Evolutionary conservation across 2,113 vertebrate genomes (phyloP), one percentile per base, ranked within the genome.

Genomic region (Ophthalmolycus amberensis): DNA sequence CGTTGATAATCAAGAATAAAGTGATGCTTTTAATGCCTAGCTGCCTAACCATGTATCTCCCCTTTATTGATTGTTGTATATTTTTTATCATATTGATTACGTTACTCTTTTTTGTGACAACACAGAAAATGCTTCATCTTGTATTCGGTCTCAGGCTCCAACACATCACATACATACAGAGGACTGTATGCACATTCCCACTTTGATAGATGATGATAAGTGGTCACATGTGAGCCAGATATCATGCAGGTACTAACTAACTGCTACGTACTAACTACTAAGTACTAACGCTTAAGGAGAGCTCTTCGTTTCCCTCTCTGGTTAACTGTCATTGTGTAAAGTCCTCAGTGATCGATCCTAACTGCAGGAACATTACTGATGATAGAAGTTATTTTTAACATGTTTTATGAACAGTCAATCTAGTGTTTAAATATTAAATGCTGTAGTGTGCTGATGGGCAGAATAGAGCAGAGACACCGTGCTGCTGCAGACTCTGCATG

Each of bases 341-440:
- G 62, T 76, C 29, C 46, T 79, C 32, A n/a, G 14, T 63, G 65
- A 27, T 67, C 27, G 27, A 52, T 15, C 75, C 65, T 52, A n/a
- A 40, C 74, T 79, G 44, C 46, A 59, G 52, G 38, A 72, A 6
- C 46, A 69, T 72, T 74, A 59, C 56, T 54, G 15, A 38, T 74
- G 56, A 59, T n/a, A 22, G 11, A 15, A 56, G 59, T 66, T 75
- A n/a, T 77, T 69, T 87, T 72, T 71, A 79, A 46, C 37, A 22
- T n/a, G 22, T 83, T 82, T 83, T 50, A 74, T 77, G 60, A 80
- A 52, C 27, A 60, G 7, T 79, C 42, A 81, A 72, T 75, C 34
- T 25, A 69, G 40, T 38, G 2, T 50, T 56, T 63, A 79, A 50
- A 75, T 77, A 40, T 80, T 37, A 0, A 79, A 58, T 27, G 64